These are phyloP conservation scores for Tonatia bakeri DNA, from an alignment of 2,113 vertebrate genomes.

Conservation along the genomic window DNA sequence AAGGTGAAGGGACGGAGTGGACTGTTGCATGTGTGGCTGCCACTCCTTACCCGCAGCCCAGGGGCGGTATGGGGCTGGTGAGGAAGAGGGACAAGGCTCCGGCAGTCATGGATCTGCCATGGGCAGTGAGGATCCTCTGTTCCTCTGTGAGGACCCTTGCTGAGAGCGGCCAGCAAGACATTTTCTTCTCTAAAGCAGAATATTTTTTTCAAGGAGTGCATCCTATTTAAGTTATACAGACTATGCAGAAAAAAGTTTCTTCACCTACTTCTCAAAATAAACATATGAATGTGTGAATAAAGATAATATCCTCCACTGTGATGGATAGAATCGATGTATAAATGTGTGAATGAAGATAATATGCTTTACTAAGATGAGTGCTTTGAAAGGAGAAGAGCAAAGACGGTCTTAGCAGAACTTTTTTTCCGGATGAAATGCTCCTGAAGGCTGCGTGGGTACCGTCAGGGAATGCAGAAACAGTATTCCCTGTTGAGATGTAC, in stretches of 20 bases:
- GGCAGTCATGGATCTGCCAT: background rate
- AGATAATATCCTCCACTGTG: background rate
- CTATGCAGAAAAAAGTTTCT: background rate
- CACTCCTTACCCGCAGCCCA: background rate
- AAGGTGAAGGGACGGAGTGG: background rate
- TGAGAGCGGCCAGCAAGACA: background rate
- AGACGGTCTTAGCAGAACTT: background rate
- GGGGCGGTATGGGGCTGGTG: background rate
- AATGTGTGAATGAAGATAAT: background rate
- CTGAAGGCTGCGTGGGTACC: background rate
- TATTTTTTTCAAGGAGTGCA: background rate
- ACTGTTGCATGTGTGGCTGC: background rate
- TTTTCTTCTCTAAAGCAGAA: background rate
- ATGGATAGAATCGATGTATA: background rate
- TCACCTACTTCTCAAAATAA: slow-evolving; percentile 8
- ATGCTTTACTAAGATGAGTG: background rate
- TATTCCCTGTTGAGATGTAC: slow-evolving; percentile 11
- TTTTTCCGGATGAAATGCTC: background rate
- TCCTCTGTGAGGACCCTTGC: too few species aligned
- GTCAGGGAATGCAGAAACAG: background rate
- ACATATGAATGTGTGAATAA: background rate
- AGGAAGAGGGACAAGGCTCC: background rate
- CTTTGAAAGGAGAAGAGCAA: background rate
- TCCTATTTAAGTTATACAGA: background rate
- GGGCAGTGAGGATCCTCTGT: accelerated